Conservation (phyloP, 2,113 vertebrate species). For the Corvus cornix region DNA sequence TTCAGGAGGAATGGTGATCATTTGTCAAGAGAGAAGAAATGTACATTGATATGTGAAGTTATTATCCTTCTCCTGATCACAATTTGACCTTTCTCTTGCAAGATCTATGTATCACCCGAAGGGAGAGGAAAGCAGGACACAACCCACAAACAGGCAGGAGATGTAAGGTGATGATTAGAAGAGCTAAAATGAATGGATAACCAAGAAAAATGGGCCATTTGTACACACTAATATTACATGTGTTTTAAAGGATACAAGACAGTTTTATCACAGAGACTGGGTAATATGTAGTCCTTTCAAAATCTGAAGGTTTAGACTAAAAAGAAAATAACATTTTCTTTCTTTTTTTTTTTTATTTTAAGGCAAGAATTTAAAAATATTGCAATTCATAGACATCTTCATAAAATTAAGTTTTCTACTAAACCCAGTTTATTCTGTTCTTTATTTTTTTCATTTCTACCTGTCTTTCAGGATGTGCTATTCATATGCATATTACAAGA, state of each 20-base stretch:
- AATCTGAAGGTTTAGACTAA: not conserved
- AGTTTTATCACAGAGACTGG: not conserved
- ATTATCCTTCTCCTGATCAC: slow-evolving; percentile 40
- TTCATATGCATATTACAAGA: not conserved
- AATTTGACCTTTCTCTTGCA: slow-evolving; percentile 54
- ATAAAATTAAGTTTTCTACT: not conserved
- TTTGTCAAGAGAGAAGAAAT: slow-evolving; percentile 58
- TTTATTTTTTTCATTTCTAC: not conserved
- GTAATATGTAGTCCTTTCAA: not conserved
- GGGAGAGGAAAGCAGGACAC: not conserved
- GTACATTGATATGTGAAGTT: slow-evolving; percentile 52
- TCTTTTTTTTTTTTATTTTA: not conserved
- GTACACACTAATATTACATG: not conserved
- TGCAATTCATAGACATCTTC: not conserved
- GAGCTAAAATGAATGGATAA: not conserved
- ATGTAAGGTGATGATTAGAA: not conserved
- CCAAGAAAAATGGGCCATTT: not conserved
- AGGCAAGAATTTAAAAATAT: not conserved
- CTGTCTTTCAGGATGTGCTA: not conserved
- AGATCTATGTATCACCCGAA: slow-evolving; percentile 32
- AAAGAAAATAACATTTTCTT: not conserved
- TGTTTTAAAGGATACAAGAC: not conserved
- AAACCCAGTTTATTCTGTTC: not conserved
- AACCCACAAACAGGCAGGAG: not conserved
- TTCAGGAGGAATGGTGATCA: slow-evolving; percentile 36